phyloP scores from a whole-genome alignment of 1,140 invertebrate genomes.

The Rhopalosiphum maidis region DNA sequence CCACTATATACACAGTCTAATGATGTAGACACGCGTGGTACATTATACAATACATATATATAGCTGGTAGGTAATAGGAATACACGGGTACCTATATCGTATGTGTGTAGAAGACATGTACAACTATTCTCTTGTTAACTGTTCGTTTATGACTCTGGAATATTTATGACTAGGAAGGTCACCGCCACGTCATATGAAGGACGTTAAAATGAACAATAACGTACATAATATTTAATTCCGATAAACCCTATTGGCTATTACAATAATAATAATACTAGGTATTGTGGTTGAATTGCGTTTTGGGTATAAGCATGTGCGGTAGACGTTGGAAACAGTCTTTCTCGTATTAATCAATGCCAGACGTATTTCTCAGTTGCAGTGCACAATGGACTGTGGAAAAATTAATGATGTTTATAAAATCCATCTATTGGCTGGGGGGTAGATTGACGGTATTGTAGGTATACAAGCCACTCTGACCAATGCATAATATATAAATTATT shows the following conservation, averaged over 20 bases:
- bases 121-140: conserved; percentile 17
- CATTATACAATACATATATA: not conserved
- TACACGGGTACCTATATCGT: not conserved
- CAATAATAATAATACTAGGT: not conserved
- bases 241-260: not conserved
- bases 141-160: conserved; percentile 30
- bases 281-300: conserved; percentile 16
- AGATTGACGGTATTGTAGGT: not conserved
- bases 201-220: conserved; percentile 6
- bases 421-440: not conserved
- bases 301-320: not conserved
- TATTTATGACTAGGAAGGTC: conserved; percentile 41
- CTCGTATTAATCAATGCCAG: conserved; percentile 12
- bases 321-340: not conserved
- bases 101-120: not conserved
- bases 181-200: conserved; percentile 30
- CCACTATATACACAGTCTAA: not conserved
- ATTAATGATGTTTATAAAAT: not conserved
- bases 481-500: not conserved
- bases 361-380: not conserved
- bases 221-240: not conserved
- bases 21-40: not conserved
- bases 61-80: not conserved
- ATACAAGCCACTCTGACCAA: not conserved
- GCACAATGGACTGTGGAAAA: not conserved